Evolutionary conservation across 2,113 vertebrate genomes (phyloP).

Genomic region (Rafetus swinhoei): DNA sequence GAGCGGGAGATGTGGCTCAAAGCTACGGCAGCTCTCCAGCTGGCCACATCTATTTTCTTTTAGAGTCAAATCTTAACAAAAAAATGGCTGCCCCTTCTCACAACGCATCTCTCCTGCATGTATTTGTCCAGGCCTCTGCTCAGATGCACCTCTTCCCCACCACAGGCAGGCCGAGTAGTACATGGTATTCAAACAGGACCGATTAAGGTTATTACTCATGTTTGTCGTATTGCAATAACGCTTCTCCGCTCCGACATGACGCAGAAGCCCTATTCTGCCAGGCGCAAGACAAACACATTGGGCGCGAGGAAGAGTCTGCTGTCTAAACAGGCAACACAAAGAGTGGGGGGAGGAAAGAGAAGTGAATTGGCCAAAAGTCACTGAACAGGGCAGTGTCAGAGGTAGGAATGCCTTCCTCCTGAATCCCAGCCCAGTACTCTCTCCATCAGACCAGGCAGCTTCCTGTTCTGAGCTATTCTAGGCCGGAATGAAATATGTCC

Average conservation of each 20-base stretch:
- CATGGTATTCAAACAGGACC: neutral
- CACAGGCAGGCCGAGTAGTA: neutral
- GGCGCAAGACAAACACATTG: neutral
- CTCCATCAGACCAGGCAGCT: neutral
- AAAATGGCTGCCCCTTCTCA: accelerated
- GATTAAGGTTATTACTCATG: neutral
- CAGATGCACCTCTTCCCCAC: neutral
- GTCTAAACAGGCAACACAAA: neutral
- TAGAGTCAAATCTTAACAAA: neutral
- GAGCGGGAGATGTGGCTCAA: neutral
- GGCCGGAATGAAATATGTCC: accelerated
- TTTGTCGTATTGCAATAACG: neutral
- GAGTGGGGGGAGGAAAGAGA: neutral
- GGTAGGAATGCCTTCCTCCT: neutral
- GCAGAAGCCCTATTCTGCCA: accelerated
- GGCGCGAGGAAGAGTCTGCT: accelerated
- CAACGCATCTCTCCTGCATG: neutral
- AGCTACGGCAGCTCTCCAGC: neutral
- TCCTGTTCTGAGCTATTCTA: neutral
- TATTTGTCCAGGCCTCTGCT: neutral
- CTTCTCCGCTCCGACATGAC: neutral
- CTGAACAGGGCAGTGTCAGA: neutral
- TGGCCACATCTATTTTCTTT: neutral
- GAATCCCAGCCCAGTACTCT: accelerated
- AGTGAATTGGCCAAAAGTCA: neutral